phyloP scores from a whole-genome alignment of 2,113 vertebrate species.

The Eublepharis macularius region DNA sequence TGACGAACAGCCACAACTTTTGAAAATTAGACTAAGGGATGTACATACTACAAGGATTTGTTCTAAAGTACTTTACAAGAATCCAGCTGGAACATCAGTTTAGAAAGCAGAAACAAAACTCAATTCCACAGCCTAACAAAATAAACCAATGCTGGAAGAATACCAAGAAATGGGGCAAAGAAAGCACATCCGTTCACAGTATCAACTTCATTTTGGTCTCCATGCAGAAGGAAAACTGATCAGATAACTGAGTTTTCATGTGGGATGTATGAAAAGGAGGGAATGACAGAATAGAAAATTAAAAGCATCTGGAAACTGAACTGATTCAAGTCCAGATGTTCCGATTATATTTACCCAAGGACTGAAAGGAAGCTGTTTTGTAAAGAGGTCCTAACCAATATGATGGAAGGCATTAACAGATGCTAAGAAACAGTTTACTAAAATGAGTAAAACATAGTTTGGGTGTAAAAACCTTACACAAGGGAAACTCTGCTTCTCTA shows the following conservation, averaged over 20 bases:
- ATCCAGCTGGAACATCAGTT: background rate
- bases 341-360: background rate
- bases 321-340: background rate
- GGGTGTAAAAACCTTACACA: background rate
- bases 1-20: slow-evolving; percentile 6
- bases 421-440: background rate
- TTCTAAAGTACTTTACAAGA: background rate
- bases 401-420: background rate
- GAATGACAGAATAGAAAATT: no score
- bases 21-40: background rate
- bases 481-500: background rate
- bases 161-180: background rate
- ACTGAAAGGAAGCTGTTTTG: background rate
- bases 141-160: background rate
- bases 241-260: background rate
- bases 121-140: background rate
- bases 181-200: background rate
- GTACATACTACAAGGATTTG: background rate
- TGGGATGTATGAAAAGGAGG: background rate
- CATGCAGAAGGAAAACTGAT: background rate
- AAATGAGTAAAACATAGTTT: background rate
- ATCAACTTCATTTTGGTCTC: background rate
- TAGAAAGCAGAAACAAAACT: background rate
- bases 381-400: background rate
- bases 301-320: background rate